Conservation (phyloP, 2,888 invertebrate genomes). For the Crioceris asparagi region DNA sequence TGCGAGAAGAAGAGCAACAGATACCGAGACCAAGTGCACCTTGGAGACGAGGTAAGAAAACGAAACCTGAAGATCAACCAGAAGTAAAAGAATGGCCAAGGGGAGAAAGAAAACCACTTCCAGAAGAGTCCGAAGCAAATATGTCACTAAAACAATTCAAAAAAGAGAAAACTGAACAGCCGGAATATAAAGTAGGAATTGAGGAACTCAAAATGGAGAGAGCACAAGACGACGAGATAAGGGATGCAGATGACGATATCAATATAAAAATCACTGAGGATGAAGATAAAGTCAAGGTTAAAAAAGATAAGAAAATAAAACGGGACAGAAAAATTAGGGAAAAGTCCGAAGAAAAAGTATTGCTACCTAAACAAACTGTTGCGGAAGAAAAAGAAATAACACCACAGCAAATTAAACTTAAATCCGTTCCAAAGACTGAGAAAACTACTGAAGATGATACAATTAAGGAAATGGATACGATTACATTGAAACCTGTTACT, state of each 20-base stretch:
- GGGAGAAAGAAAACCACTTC: conserved; percentile 32
- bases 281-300: not conserved
- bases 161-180: conserved; percentile 24
- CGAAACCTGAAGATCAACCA: conserved; percentile 31
- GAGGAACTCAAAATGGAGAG: conserved; percentile 30
- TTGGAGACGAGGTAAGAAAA: conserved; percentile 34
- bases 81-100: conserved; percentile 30
- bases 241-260: conserved; percentile 24
- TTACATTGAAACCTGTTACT: no score
- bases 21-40: conserved; percentile 24
- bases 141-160: conserved; percentile 33
- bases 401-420: conserved; percentile 20
- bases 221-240: conserved; percentile 25
- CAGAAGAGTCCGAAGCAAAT: conserved; percentile 39
- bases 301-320: conserved; percentile 9
- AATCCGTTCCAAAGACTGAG: not conserved
- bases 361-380: conserved; percentile 19
- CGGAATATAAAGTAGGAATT: conserved; percentile 34
- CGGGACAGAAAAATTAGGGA: conserved; percentile 31
- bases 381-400: conserved; percentile 23
- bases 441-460: not conserved
- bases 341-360: conserved; percentile 28
- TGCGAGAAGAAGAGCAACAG: conserved; percentile 22
- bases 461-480: not conserved
- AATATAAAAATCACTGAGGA: conserved; percentile 17